phyloP scores from a whole-genome alignment of 2,113 vertebrate genomes.

The Sitta europaea region DNA sequence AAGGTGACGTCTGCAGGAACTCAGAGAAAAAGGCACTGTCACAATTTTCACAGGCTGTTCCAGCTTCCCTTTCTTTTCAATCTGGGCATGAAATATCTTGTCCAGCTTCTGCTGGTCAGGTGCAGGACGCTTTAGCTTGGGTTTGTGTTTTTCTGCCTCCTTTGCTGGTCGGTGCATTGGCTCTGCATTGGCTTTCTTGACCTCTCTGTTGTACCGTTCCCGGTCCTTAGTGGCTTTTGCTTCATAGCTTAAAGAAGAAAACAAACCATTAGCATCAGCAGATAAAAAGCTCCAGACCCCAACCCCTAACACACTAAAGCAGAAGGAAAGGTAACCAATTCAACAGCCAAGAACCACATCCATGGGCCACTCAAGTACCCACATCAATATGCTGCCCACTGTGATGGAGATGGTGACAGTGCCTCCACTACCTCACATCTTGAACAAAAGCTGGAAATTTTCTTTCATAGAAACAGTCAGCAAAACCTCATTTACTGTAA shows the following conservation, averaged over 20 bases:
- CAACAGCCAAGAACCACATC: background rate
- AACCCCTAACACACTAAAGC: background rate
- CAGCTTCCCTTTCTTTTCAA: conserved; percentile 71
- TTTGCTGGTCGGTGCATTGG: conserved; percentile 24
- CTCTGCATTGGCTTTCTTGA: conserved; percentile 68
- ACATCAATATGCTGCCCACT: background rate
- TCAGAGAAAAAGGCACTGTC: conserved; percentile 80
- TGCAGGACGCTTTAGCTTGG: conserved; percentile 76
- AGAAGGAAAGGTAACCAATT: background rate
- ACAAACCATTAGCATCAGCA: background rate
- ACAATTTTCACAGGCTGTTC: conserved; percentile 67
- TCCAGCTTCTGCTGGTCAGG: conserved; percentile 87
- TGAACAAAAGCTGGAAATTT: background rate
- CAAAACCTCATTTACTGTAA: background rate
- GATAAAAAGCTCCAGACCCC: background rate
- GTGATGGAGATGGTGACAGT: fast-evolving
- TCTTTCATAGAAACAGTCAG: background rate
- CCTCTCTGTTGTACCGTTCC: conserved; percentile 78
- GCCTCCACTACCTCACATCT: too few species aligned
- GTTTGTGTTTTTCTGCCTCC: conserved; percentile 68
- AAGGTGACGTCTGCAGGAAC: conserved; percentile 73
- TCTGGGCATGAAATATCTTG: conserved; percentile 78
- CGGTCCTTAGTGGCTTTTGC: conserved; percentile 82
- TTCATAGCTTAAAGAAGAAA: conserved; percentile 79
- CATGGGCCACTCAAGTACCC: background rate